A percentile compares a stretch with the other conserved stretches of the same genome.
These are phyloP conservation scores for Caerostris extrusa DNA, from an alignment of 1,140 invertebrate species.

Conservation along the genomic window DNA sequence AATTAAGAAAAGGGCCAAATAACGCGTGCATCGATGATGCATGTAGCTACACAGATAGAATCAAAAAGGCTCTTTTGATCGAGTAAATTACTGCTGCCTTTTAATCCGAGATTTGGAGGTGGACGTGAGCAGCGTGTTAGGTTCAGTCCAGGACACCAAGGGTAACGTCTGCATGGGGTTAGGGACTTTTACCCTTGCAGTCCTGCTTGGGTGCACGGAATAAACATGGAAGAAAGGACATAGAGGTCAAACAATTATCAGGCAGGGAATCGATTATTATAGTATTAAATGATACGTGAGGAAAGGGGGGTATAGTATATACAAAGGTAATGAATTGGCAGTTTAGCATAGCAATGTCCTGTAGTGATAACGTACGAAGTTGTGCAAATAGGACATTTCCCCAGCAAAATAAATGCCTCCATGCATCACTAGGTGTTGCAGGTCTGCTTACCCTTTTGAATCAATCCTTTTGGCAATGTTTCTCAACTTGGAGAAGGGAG, in stretches of 20 bases:
- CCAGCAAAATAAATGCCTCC: too few species aligned
- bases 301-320: too few species aligned
- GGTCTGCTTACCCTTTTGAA: too few species aligned
- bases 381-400: too few species aligned
- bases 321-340: too few species aligned
- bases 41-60: slow-evolving; percentile 13
- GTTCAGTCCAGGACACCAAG: background rate
- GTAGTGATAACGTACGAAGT: too few species aligned
- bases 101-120: background rate
- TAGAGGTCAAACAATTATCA: background rate
- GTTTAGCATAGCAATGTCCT: too few species aligned
- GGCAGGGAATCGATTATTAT: background rate
- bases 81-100: slow-evolving; percentile 50
- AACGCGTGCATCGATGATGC: slow-evolving; percentile 68
- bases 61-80: slow-evolving; percentile 22
- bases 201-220: background rate
- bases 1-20: slow-evolving; percentile 64
- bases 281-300: background rate
- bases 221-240: background rate
- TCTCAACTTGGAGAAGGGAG: too few species aligned
- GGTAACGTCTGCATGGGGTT: background rate
- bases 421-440: too few species aligned
- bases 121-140: slow-evolving; percentile 29
- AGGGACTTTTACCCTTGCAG: background rate
- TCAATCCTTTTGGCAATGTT: too few species aligned